Percentiles rank a stretch among this genome's conserved stretches.
These are phyloP conservation scores for Otolemur garnettii DNA, from an alignment of 2,113 vertebrate species.

Conservation along the genomic window DNA sequence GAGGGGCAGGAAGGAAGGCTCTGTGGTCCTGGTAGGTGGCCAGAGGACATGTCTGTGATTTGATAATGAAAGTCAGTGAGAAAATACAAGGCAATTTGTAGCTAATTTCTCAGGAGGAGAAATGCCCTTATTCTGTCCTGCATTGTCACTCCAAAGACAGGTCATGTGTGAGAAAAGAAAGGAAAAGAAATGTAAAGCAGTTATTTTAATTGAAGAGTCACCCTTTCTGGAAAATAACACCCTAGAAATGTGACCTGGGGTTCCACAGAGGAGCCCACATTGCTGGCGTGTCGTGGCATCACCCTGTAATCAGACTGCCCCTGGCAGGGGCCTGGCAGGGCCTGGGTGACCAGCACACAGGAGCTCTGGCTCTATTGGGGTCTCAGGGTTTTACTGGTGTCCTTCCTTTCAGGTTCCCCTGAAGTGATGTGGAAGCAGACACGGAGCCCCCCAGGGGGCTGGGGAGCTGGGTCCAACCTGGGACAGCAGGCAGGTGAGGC, in stretches of 20 bases:
- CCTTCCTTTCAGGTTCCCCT: no score
- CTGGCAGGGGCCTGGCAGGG: neutral
- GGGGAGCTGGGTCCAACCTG: neutral
- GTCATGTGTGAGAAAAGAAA: neutral
- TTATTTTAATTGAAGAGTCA: constrained; percentile 48
- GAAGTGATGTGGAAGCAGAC: no score
- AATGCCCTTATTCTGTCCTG: neutral
- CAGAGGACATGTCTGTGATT: neutral
- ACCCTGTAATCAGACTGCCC: neutral
- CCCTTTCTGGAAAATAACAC: neutral
- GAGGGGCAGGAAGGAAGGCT: neutral
- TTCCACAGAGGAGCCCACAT: neutral
- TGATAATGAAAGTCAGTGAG: constrained; percentile 14
- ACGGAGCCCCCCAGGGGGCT: no score
- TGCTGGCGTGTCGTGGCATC: neutral
- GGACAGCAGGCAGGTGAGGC: no score
- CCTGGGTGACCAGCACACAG: neutral
- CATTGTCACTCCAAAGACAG: neutral
- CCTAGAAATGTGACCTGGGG: neutral
- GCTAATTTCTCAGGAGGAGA: constrained; percentile 46
- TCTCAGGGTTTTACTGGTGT: neutral
- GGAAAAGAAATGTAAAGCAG: neutral
- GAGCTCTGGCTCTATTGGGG: neutral
- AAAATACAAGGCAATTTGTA: constrained; percentile 26
- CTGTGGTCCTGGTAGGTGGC: neutral